Base-by-base conservation (phyloP, 2,797 vertebrate species). In the Arctocebus calabarensis region DNA sequence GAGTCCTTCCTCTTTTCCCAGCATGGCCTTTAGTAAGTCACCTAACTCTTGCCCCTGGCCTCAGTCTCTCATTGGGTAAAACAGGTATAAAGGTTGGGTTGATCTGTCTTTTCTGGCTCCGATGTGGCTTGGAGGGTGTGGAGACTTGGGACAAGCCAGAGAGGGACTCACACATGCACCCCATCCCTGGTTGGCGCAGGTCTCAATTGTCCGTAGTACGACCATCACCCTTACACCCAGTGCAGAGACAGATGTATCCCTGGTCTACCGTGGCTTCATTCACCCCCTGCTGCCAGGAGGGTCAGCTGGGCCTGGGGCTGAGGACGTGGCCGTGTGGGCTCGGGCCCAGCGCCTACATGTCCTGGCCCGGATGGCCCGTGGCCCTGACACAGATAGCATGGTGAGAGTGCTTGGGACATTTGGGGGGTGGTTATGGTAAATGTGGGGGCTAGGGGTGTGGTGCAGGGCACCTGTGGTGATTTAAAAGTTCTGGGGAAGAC, bases 231-330 rank as follows among this genome's bases (percentile, higher is more conserved):
- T 99, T 55, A 99, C 98, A 32, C 99, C 99, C 45, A 99, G 99
- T 94, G 99, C 99, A 0, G 99, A 99, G 98, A 99, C 99, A 96
- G 99, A 99, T 0, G 99, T 99, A 66, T 99, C 99, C 7, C 97
- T 99, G 4, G 99, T 99, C 94, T 99, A 99, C 98, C 99, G 99
- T 71, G 99, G 99, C 27, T 99, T 99, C 97, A 99, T 99, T 96
- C 99, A 99, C 96, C 99, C 99, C 0, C 97, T 99, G 96, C 98
- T 99, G 98, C 99, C 98, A 0, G 98, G 98, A 22, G 99, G 99
- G 19, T 98, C 99, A 5, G 96, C 94, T 0, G 96, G 95, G 16
- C 98, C 98, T 0, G 98, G 98, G 0, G 84, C 98, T 0, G 99
- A 99, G 79, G 99, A 98, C 0, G 98, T 99, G 40, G 98, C 99